Evolutionary conservation across 1,140 invertebrate species (phyloP).

Genomic region (Drosophila littoralis): DNA sequence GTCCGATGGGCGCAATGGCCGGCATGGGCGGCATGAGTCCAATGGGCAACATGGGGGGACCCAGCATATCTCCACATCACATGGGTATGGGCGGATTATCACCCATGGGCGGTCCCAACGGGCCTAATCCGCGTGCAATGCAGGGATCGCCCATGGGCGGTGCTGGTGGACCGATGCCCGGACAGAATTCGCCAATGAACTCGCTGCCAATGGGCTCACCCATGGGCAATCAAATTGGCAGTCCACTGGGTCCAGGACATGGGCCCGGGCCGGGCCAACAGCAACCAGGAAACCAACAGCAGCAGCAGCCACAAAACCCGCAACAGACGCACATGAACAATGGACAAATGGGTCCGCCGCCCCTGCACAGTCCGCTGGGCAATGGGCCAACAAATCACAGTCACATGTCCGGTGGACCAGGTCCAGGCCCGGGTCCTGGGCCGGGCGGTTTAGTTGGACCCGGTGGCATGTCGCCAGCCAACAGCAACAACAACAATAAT

Average conservation of each 20-base stretch:
- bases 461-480: slow-evolving; percentile 70
- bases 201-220: slow-evolving; percentile 90
- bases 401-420: slow-evolving; percentile 74
- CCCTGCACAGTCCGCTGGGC: slow-evolving; percentile 80
- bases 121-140: slow-evolving; percentile 86
- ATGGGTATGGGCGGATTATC: slow-evolving; percentile 88
- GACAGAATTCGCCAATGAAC: slow-evolving; percentile 87
- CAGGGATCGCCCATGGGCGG: slow-evolving; percentile 86
- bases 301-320: slow-evolving; percentile 72
- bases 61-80: slow-evolving; percentile 86
- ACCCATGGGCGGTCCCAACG: slow-evolving; percentile 86
- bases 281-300: slow-evolving; percentile 38
- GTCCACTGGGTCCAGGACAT: slow-evolving; percentile 88
- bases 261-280: slow-evolving; percentile 86
- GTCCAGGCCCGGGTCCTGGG: slow-evolving; percentile 71
- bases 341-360: slow-evolving; percentile 81
- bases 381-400: slow-evolving; percentile 78
- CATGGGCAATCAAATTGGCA: slow-evolving; percentile 89
- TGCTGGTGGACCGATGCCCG: slow-evolving; percentile 84
- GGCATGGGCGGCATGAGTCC: slow-evolving; percentile 87
- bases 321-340: slow-evolving; percentile 84
- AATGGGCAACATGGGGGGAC: slow-evolving; percentile 85
- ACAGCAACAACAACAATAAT: slow-evolving; percentile 44
- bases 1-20: slow-evolving; percentile 84
- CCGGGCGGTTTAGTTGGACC: slow-evolving; percentile 63